Evolutionary conservation across 2,888 invertebrate species (phyloP).

Genomic region (Luffia ferchaultella): DNA sequence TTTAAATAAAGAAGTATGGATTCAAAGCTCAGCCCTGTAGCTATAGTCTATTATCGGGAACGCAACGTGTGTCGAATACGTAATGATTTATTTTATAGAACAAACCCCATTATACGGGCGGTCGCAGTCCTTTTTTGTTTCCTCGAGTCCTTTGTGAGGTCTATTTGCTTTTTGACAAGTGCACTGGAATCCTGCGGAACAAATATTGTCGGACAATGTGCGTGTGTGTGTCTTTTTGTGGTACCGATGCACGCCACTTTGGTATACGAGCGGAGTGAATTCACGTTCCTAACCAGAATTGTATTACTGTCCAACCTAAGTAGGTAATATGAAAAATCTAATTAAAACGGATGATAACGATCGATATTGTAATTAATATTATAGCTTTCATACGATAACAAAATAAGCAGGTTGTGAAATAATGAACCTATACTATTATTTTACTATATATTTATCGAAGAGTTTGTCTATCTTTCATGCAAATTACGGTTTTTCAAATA

Average conservation of each 20-base stretch:
- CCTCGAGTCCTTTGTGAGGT: slow-evolving; percentile 37
- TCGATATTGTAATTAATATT: too few relatives aligned
- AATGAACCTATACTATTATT: too few relatives aligned
- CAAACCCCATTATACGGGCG: not conserved
- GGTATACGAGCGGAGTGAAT: too few relatives aligned
- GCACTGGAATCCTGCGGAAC: slow-evolving; percentile 42
- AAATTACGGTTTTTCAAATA: too few relatives aligned
- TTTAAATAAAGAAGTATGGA: too few relatives aligned
- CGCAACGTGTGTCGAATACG: slow-evolving; percentile 40
- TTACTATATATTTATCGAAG: too few relatives aligned
- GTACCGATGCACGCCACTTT: not conserved
- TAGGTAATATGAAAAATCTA: too few relatives aligned
- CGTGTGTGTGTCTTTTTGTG: slow-evolving; percentile 27
- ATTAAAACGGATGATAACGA: too few relatives aligned
- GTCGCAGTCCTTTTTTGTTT: not conserved
- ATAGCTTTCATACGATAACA: not conserved
- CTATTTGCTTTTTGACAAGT: slow-evolving; percentile 58
- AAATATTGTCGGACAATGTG: slow-evolving; percentile 35
- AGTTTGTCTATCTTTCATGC: too few relatives aligned
- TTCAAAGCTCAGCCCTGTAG: slow-evolving; percentile 23
- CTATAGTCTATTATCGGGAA: slow-evolving; percentile 34
- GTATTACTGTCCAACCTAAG: too few relatives aligned
- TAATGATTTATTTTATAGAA: slow-evolving; percentile 41
- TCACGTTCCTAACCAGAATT: too few relatives aligned
- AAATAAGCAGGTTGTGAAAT: not conserved